A percentile compares a stretch with the other conserved stretches of the same genome.
Evolutionary conservation across 1,140 invertebrate species (phyloP).

Genomic region (Rhopalosiphum padi): DNA sequence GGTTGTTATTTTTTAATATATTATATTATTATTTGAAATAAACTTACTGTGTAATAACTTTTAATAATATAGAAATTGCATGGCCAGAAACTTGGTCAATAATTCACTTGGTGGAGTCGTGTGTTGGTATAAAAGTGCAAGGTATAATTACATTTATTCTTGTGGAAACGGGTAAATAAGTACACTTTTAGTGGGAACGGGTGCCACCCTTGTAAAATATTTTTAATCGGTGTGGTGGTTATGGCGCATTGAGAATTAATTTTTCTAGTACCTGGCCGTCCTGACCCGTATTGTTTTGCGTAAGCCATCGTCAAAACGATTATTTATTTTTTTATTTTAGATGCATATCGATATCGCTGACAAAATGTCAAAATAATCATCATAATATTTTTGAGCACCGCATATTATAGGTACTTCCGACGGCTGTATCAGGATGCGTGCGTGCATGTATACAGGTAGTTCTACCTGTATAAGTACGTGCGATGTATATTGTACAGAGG

Average conservation of each 20-base stretch:
- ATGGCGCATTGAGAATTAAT: neutral
- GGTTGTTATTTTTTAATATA: neutral
- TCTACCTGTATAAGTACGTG: neutral
- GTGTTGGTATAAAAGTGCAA: neutral
- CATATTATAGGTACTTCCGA: neutral
- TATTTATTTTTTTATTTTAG: neutral
- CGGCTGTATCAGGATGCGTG: neutral
- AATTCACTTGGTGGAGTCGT: neutral
- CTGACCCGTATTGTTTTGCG: neutral
- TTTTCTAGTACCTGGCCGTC: neutral
- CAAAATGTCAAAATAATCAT: neutral
- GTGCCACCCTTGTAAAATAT: neutral
- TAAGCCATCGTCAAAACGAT: neutral
- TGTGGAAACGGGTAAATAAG: neutral
- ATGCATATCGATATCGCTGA: neutral
- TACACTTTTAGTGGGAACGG: too few species aligned
- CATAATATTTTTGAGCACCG: neutral
- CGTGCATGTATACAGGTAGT: neutral
- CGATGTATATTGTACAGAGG: neutral
- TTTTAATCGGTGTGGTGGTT: neutral
- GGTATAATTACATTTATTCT: neutral
- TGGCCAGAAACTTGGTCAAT: neutral
- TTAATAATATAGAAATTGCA: neutral
- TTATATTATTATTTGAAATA: neutral
- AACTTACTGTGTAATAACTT: neutral